These are phyloP conservation scores for Chelidonichthys spinosus DNA, from an alignment of 2,797 vertebrate genomes.

Conservation along the genomic window DNA sequence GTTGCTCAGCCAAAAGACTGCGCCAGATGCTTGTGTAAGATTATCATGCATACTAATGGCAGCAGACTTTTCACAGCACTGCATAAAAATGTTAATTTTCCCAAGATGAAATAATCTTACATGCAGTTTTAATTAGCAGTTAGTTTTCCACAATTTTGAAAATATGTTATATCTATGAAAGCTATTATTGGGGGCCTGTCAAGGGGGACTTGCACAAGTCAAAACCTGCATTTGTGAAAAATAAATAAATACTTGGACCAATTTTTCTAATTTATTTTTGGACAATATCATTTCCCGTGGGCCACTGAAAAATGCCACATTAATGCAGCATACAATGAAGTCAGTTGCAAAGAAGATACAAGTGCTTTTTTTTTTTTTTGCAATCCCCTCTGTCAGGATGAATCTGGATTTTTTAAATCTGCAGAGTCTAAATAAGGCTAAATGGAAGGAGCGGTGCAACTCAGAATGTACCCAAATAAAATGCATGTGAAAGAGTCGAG, in stretches of 20 bases:
- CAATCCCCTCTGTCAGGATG: background rate
- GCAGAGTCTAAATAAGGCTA: background rate
- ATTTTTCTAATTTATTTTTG: background rate
- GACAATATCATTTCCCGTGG: background rate
- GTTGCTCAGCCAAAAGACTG: constrained; percentile 15
- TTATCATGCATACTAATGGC: constrained; percentile 43
- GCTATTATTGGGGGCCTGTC: constrained; percentile 9
- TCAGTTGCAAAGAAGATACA: background rate
- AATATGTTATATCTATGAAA: constrained; percentile 21
- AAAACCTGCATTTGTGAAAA: constrained; percentile 13
- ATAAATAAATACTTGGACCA: background rate
- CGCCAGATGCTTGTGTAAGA: constrained; percentile 51
- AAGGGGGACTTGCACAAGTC: background rate
- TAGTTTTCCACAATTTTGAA: constrained; percentile 15
- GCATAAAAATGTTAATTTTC: constrained; percentile 56
- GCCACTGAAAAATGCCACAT: background rate
- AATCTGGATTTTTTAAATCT: constrained; percentile 27
- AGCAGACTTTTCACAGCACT: constrained; percentile 37
- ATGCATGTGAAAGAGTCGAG: background rate
- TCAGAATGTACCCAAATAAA: background rate
- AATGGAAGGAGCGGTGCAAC: background rate
- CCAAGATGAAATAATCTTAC: constrained; percentile 43
- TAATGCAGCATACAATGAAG: background rate
- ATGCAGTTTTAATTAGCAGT: constrained; percentile 49
- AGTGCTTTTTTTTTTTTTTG: background rate